Conservation (phyloP, 2,113 vertebrate species). For the Nanorana parkeri region DNA sequence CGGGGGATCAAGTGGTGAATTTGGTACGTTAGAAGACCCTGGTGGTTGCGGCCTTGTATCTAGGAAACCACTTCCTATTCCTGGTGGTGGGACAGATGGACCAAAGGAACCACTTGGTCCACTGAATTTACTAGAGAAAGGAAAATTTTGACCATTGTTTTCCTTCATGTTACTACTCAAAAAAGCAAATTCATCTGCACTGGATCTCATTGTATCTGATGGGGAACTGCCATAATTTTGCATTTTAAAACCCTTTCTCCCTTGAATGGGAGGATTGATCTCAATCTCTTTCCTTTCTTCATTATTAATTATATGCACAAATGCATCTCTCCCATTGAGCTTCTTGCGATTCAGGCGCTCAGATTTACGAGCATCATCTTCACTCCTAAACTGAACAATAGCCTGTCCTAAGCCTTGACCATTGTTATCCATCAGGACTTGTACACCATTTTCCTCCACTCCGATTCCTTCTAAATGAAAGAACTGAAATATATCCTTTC, state of each 20-base stretch:
- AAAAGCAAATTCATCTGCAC: slow-evolving; percentile 89
- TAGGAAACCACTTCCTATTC: slow-evolving; percentile 83
- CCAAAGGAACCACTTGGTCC: slow-evolving; percentile 85
- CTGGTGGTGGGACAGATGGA: slow-evolving; percentile 88
- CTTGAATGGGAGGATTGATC: slow-evolving; percentile 90
- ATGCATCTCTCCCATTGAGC: slow-evolving; percentile 93
- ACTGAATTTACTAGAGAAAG: slow-evolving; percentile 81
- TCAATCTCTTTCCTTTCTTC: slow-evolving; percentile 97
- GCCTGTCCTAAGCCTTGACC: slow-evolving; percentile 96
- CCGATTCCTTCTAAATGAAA: slow-evolving; percentile 83
- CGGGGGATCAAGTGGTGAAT: slow-evolving; percentile 84
- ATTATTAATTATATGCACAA: slow-evolving; percentile 88
- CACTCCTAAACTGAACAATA: slow-evolving; percentile 90
- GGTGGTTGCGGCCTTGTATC: slow-evolving; percentile 87
- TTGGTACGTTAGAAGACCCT: slow-evolving; percentile 82
- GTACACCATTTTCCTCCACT: slow-evolving; percentile 89
- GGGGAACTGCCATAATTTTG: slow-evolving; percentile 73
- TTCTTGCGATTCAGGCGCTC: slow-evolving; percentile 96
- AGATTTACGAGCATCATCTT: slow-evolving; percentile 93
- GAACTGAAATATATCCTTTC: slow-evolving; percentile 92
- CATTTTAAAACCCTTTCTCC: slow-evolving; percentile 87
- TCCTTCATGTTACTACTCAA: slow-evolving; percentile 84
- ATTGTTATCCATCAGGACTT: slow-evolving; percentile 89
- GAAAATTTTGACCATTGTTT: slow-evolving; percentile 86
- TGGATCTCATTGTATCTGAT: slow-evolving; percentile 66